Evolutionary conservation across 1,140 invertebrate genomes (phyloP), one percentile per base, ranked within the genome.

Genomic region (Pygmarrhopalites habei): DNA sequence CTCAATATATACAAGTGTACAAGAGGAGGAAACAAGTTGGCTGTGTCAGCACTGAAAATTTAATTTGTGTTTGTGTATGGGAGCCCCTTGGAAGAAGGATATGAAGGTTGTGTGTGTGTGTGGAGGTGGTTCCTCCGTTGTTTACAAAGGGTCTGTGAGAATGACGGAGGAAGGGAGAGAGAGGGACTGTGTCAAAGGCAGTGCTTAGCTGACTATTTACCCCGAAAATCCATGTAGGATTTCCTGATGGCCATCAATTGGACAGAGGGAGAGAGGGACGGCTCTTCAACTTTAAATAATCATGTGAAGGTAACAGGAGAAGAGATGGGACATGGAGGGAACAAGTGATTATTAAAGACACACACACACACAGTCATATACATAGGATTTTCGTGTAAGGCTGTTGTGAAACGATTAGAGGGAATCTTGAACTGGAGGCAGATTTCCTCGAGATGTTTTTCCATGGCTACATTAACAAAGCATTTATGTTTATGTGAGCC

Each of bases 401-500:
- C 21, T 46, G 44, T 46, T 46, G 44, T 46, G n/a, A 46, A 46
- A 46, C 44, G 44, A 46, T 46, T 46, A 46, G 44, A 46, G 21
- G 44, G 5, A n/a, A 17, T 46, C 44, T 46, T 46, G 5, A 46
- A 46, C 44, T 46, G 5, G n/a, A 46, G 44, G 44, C 5, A n/a
- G n/a, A 5, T 46, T 3, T 19, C 19, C 44, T 46, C 49, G 19
- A 26, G 44, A 52, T 26, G 49, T 52, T 52, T 52, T 29, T 23
- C 25, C 19, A 26, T n/a, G 5, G 44, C 10, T 46, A 26, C n/a
- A 28, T 52, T 28, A 25, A 52, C 21, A 52, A 52, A 52, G 49
- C 49, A 52, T 52, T 52, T 52, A 52, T 52, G 49, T 29, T 52
- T 15, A 25, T 52, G 49, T 52, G 28, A 52, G 25, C 28, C 23